Evolutionary conservation across 2,113 vertebrate genomes (phyloP), one percentile per base, ranked within the genome.

Genomic region (Heloderma charlesbogerti): DNA sequence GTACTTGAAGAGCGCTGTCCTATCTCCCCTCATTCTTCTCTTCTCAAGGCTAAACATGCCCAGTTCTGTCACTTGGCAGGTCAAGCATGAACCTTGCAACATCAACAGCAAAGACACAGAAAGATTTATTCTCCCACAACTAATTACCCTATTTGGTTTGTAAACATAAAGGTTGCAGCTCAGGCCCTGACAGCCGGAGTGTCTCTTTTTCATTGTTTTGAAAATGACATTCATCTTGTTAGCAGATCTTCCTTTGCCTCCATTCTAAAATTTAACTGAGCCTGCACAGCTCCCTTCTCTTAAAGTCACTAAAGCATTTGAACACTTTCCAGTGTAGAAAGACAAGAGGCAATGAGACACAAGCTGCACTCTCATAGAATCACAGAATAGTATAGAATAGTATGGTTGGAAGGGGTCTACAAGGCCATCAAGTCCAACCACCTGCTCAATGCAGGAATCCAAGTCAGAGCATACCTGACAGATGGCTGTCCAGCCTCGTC

Each of bases 111-210:
- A 92, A 88, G 87, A 75, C 92, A 90, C 66, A n/a, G 75, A 95
- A 97, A 96, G 94, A 95, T 97, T 98, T 97, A 96, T 96, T 97
- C 96, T 97, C 95, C 94, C 94, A 95, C 95, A 92, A 91, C 96
- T 98, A 98, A 98, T 98, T 98, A 97, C 96, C 97, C 95, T 97
- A 97, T 97, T 96, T 96, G 95, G 96, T 98, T 97, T 96, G 97
- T 97, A 98, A 98, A 98, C 96, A 97, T 92, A 96, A 98, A 97
- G 96, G 96, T 97, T 97, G 97, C 94, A 93, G 96, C 95, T 96
- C 96, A 94, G 89, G 92, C 88, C 93, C 95, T 97, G 97, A 97
- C 96, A 97, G 97, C 95, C 91, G 90, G 92, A 93, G 93, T 89
- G 94, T 89, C 96, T 94, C 95, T 96, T 92, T 96, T 95, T 66